Percentiles rank a stretch among this genome's conserved stretches.
Conservation (phyloP, 2,113 vertebrate species). For the Marcusenius ussheri region DNA sequence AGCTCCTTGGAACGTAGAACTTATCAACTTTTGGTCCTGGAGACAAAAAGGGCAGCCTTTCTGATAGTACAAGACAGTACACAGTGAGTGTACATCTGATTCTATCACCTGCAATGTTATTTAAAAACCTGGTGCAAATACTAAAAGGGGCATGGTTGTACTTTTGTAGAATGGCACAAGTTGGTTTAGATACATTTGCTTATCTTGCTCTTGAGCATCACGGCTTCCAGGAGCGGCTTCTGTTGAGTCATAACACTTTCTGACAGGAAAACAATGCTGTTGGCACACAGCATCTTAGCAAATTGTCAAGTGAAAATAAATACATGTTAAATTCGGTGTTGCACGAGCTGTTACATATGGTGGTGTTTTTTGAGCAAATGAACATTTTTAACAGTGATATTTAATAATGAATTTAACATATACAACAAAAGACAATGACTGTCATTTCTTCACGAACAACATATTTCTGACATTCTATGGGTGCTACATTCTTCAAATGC, state of each 20-base stretch:
- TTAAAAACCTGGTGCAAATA: not conserved
- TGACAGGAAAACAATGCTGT: not conserved
- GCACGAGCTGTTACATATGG: not conserved
- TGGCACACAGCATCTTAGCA: not conserved
- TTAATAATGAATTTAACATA: not conserved
- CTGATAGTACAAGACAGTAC: not conserved
- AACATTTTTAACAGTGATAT: not conserved
- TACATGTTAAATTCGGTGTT: not conserved
- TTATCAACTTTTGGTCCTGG: not conserved
- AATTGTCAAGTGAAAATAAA: not conserved
- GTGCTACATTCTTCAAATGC: not conserved
- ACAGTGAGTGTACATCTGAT: not conserved
- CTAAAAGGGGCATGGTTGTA: not conserved
- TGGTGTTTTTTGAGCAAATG: not conserved
- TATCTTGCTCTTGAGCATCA: not conserved
- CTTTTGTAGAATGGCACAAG: not conserved
- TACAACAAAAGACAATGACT: not conserved
- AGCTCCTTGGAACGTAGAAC: not conserved
- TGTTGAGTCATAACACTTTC: not conserved
- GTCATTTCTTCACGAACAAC: not conserved
- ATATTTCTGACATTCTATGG: not conserved
- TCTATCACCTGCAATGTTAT: not conserved
- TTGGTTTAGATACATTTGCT: not conserved
- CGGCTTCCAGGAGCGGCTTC: not conserved
- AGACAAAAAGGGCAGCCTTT: not conserved